phyloP scores from a whole-genome alignment of 2,888 invertebrate species.

The Eupithecia abbreviata region DNA sequence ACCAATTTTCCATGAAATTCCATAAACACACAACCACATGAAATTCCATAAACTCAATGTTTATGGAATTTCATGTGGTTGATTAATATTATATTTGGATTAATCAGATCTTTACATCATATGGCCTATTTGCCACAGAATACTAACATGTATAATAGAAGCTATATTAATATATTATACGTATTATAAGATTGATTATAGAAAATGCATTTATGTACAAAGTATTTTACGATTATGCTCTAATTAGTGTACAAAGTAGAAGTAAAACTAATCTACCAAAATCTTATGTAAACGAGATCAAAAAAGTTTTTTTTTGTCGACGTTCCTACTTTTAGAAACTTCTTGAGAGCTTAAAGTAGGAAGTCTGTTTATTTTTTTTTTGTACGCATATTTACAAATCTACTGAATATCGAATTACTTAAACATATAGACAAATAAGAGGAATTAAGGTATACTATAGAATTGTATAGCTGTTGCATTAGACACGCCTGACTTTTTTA shows the following conservation, averaged over 20 bases:
- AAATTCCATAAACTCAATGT: not conserved
- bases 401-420: not conserved
- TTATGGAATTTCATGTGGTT: not conserved
- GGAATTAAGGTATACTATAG: not conserved
- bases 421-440: not conserved
- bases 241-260: not conserved
- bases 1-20: not conserved
- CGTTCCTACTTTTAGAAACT: not conserved
- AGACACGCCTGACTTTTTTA: not conserved
- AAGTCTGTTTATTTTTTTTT: not conserved
- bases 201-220: not conserved
- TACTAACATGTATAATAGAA: not conserved
- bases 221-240: not conserved
- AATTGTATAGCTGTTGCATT: not conserved
- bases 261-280: not conserved
- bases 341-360: not conserved
- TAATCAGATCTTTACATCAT: not conserved
- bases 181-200: not conserved
- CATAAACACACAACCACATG: not conserved
- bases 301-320: not conserved
- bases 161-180: not conserved
- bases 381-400: constrained; percentile 2
- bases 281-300: not conserved
- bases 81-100: not conserved
- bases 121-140: not conserved